Evolutionary conservation across 2,797 vertebrate species (phyloP), one percentile per base, ranked within the genome.

Genomic region (Poecilia picta): DNA sequence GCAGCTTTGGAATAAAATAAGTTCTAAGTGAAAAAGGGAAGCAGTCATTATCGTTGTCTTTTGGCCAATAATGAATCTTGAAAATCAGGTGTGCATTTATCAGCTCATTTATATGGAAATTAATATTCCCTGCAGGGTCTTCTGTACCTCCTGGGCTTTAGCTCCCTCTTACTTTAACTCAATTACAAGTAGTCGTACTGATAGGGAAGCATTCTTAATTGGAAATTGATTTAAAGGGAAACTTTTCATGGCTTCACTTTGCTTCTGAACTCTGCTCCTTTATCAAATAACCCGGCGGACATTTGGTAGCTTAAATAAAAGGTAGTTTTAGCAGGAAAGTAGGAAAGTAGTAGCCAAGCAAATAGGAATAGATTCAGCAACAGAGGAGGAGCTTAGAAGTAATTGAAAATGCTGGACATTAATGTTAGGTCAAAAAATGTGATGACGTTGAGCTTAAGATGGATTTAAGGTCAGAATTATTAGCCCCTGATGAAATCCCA

Each of bases 81-180:
- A 76, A 90, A 85, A 91, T 82, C 80, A 81, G 77, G 77, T 47
- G 11, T 68, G 68, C 85, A 49, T 88, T 93, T 89, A 89, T 81
- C 83, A 83, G 84, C 88, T 92, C 91, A 92, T 95, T 94, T 93
- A 93, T 94, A 94, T 95, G 94, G 89, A 94, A 94, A 95, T 94
- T 62, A 84, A 76, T 31, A 75, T 72, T 88, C 85, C 89, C 91
- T 82, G 79, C 78, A 87, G 83, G 78, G 91, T 77, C 39, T 72
- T 70, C 83, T 75, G 82, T 64, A 11, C 84, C 78, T 84, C 81
- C 84, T 76, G 33, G 20, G 53, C 76, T 72, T 36, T 45, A 70
- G 76, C 82, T 83, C 87, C 79, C 78, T 85, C 86, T 79, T 79
- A 84, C 83, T 82, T 85, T 85, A 80, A 90, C 89, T 91, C 82